Conservation (phyloP, 2,797 vertebrate genomes). For the Bradypus variegatus region DNA sequence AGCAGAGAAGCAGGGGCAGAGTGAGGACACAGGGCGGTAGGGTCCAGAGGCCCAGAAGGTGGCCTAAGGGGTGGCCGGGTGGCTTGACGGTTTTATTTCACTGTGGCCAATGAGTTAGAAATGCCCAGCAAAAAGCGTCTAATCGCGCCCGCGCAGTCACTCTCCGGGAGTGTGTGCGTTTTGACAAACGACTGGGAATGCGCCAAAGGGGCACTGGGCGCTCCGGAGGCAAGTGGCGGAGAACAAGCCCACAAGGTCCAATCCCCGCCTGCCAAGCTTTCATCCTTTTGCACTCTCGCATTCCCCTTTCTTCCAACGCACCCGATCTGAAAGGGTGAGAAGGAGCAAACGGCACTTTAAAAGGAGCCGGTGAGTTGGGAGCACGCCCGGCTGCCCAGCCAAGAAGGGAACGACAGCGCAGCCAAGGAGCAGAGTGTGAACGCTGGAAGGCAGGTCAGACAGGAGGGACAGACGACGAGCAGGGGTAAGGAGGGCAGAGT, state of each 20-base stretch:
- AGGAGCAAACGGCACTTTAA: not conserved
- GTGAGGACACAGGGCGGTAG: not conserved
- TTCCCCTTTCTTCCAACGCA: slow-evolving; percentile 26
- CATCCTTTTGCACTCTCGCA: not conserved
- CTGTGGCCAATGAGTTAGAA: slow-evolving; percentile 14
- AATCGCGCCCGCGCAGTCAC: not conserved
- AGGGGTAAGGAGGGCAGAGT: slow-evolving; percentile 33
- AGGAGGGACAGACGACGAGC: slow-evolving; percentile 26
- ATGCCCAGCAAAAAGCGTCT: not conserved
- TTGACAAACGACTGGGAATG: slow-evolving; percentile 44
- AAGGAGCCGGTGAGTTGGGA: not conserved
- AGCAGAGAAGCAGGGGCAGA: not conserved
- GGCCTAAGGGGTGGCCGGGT: not conserved
- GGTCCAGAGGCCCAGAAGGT: not conserved
- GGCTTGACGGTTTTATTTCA: not conserved
- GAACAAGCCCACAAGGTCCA: not conserved
- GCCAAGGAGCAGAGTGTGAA: slow-evolving; percentile 11
- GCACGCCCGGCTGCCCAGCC: not conserved
- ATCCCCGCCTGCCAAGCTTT: not conserved
- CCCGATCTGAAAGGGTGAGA: not conserved
- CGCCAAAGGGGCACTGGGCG: not conserved
- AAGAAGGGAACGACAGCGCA: slow-evolving; percentile 17
- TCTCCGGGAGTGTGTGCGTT: not conserved
- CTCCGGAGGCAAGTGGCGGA: not conserved
- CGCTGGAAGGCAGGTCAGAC: slow-evolving; percentile 30